phyloP scores from a whole-genome alignment of 2,888 invertebrate genomes.

The Hemistola chrysoprasaria region DNA sequence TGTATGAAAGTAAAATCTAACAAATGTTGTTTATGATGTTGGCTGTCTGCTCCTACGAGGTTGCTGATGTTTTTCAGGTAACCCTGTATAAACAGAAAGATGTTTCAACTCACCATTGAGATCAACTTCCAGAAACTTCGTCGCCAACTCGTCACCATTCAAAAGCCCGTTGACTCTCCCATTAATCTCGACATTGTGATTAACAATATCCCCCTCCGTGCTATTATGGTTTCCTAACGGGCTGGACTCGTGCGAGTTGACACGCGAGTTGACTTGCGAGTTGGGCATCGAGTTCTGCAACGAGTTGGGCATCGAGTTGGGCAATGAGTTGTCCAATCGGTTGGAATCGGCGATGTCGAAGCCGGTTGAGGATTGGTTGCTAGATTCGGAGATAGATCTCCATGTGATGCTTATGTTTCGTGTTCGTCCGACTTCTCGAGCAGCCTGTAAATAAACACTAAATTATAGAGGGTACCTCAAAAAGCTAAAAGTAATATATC shows the following conservation, averaged over 20 bases:
- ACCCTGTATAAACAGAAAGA: too few species aligned
- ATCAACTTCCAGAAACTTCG: conserved; percentile 70
- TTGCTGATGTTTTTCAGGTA: too few species aligned
- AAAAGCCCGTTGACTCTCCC: conserved; percentile 48
- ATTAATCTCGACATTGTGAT: conserved; percentile 47
- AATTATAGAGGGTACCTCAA: too few species aligned
- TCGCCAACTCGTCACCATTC: conserved; percentile 42
- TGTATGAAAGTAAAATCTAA: too few species aligned
- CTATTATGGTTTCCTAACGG: conserved; percentile 45
- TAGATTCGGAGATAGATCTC: conserved; percentile 75
- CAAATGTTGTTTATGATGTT: too few species aligned
- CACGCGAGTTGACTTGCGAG: conserved; percentile 23
- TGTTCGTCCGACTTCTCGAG: conserved; percentile 55
- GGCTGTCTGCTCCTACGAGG: too few species aligned
- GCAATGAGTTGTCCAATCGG: conserved; percentile 33
- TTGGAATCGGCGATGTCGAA: conserved; percentile 54
- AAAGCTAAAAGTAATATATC: too few species aligned
- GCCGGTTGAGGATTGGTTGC: conserved; percentile 70
- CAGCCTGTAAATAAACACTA: conserved; percentile 39
- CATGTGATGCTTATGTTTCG: conserved; percentile 76
- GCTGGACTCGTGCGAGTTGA: conserved; percentile 39
- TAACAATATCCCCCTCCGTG: conserved; percentile 41
- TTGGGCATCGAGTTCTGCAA: conserved; percentile 1
- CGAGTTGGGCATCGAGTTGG: conserved; percentile 24
- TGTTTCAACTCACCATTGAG: conserved; percentile 60